phyloP scores from a whole-genome alignment of 2,888 invertebrate species.

The Drosophila meridionalis region DNA sequence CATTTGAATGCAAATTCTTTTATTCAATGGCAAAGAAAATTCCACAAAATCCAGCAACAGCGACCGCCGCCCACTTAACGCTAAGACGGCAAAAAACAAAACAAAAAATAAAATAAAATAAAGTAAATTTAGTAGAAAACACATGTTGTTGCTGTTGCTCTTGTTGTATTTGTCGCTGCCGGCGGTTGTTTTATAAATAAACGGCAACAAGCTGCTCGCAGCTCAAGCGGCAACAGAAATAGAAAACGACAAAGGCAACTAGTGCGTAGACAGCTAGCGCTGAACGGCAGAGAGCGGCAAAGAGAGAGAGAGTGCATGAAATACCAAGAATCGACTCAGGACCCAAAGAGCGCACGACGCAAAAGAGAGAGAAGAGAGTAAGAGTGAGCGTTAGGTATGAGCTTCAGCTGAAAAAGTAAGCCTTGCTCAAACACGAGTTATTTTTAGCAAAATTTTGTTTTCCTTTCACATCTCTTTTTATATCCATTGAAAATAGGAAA shows the following conservation, averaged over 20 bases:
- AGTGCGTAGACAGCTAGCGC: conserved; percentile 7
- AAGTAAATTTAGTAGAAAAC: conserved; percentile 38
- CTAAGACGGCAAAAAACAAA: conserved; percentile 16
- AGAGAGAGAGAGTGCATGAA: background rate
- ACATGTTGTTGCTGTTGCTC: conserved; percentile 10
- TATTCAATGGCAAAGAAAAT: conserved; percentile 61
- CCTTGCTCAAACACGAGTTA: conserved; percentile 5
- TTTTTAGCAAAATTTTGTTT: conserved; percentile 2
- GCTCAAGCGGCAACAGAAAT: conserved; percentile 61
- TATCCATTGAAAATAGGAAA: background rate
- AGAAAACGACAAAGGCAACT: conserved; percentile 44
- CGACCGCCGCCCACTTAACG: conserved; percentile 46
- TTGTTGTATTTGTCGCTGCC: conserved; percentile 46
- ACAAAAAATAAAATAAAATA: background rate
- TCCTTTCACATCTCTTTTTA: background rate
- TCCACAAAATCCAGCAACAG: conserved; percentile 56
- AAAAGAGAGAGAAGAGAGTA: background rate
- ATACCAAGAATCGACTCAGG: background rate
- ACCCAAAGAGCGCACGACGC: background rate
- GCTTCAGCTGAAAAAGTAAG: background rate
- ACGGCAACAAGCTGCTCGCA: conserved; percentile 69
- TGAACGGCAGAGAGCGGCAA: background rate
- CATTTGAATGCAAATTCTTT: conserved; percentile 48
- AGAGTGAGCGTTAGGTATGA: background rate
- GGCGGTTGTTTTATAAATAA: conserved; percentile 67